These are phyloP conservation scores for Microcebus griseorufus DNA, from an alignment of 2,113 vertebrate species.

Conservation along the genomic window DNA sequence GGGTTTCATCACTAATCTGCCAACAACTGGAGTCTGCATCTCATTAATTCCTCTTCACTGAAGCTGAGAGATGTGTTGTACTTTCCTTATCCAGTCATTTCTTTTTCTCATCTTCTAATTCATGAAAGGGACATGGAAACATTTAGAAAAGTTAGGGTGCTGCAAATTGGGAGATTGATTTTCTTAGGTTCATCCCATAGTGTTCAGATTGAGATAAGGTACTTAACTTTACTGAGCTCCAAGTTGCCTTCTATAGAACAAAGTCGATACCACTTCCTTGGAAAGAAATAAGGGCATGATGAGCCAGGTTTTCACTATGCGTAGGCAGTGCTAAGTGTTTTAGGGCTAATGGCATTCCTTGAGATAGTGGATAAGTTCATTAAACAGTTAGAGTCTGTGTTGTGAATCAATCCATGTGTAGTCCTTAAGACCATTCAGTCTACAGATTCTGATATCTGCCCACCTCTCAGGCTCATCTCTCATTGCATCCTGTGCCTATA, in stretches of 20 bases:
- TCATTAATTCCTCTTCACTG: not conserved
- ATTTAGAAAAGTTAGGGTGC: not conserved
- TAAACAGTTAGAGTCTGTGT: not conserved
- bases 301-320: not conserved
- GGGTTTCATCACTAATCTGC: not conserved
- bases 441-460: not conserved
- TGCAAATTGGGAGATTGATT: not conserved
- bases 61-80: not conserved
- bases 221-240: not conserved
- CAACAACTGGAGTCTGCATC: not conserved
- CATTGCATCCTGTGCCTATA: fast-evolving
- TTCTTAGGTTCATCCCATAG: not conserved
- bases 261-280: not conserved
- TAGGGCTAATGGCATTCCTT: not conserved
- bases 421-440: not conserved
- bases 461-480: not conserved
- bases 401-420: not conserved
- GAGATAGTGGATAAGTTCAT: not conserved
- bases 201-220: not conserved
- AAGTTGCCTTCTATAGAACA: not conserved
- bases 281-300: not conserved
- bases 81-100: not conserved
- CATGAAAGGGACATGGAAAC: not conserved
- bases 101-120: not conserved
- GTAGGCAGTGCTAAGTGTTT: not conserved